These are phyloP conservation scores for Nemotelus nigrinus DNA, from an alignment of 2,888 invertebrate genomes.

Conservation along the genomic window DNA sequence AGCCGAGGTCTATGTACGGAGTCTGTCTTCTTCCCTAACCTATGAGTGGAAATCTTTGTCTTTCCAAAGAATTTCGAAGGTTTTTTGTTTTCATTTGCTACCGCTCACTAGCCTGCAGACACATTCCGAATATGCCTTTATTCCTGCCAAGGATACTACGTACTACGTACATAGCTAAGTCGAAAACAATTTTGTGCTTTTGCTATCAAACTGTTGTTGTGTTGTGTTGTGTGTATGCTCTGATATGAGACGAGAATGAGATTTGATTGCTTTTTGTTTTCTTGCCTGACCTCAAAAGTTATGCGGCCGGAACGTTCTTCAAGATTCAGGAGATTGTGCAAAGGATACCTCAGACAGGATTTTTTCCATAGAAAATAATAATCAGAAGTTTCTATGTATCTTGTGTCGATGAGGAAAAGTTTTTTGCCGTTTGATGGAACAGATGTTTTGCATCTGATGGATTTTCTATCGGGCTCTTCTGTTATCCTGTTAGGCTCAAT, in stretches of 20 bases:
- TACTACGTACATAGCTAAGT: background rate
- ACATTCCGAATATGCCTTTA: background rate
- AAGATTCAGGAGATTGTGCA: background rate
- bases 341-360: slow-evolving; percentile 2
- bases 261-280: slow-evolving; percentile 41
- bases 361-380: slow-evolving; percentile 12
- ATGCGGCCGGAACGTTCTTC: slow-evolving; percentile 21
- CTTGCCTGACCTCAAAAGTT: slow-evolving; percentile 37
- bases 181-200: slow-evolving; percentile 40
- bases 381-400: background rate
- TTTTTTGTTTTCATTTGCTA: too few relatives aligned
- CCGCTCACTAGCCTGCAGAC: background rate
- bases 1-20: background rate
- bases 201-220: slow-evolving; percentile 34
- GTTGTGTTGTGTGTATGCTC: slow-evolving; percentile 1
- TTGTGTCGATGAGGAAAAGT: background rate
- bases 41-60: slow-evolving; percentile 1
- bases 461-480: background rate
- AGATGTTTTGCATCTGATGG: slow-evolving; percentile 20
- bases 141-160: slow-evolving; percentile 10
- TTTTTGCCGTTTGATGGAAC: slow-evolving; percentile 8
- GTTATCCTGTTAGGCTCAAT: background rate
- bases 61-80: background rate
- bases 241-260: slow-evolving; percentile 15
- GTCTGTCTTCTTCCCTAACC: background rate